Base-by-base conservation (phyloP, 2,888 invertebrate genomes). In the Apantesis nais region DNA sequence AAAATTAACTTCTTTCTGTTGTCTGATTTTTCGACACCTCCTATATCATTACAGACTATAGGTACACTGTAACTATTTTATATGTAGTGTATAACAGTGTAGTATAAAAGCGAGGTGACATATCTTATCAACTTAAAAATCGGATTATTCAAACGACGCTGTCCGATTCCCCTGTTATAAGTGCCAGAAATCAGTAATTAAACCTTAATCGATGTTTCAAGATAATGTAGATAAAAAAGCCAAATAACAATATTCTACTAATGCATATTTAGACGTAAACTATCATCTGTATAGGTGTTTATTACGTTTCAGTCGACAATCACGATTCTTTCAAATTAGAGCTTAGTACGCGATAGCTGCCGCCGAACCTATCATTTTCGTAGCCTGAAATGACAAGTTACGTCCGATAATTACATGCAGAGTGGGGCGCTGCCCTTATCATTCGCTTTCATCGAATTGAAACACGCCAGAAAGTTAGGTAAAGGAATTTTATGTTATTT, bases 351-450 rank as follows among this genome's bases (percentile, higher is more conserved):
- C 76, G 80, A 82, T 79, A 84, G 85, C 85, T 79, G 82, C 78
- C 78, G 83, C 80, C 71, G 66, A 89, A 85, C 89, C 92, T 89
- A 86, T 91, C 86, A 92, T 93, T 92, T 89, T 83, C 86, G 77
- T 82, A 75, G 76, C 80, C 86, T 86, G 85, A 91, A 92, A 92
- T 93, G 89, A 92, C 88, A 90, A 87, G 90, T 86, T 91, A 86
- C 87, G 83, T 87, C 85, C 83, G 79, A 86, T 91, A 91, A 93
- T 92, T 88, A 89, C 86, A 74, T 83, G 78, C 74, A 66, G 71
- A 60, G 78, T 82, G 83, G 87, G 87, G 87, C 82, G 76, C 78
- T 73, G 78, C 66, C 68, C 77, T 88, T 89, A 92, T 92, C 92
- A 82, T 66, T 76, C 78, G 66, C 78, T 84, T 83, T 71, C 83